These are phyloP conservation scores for Zaprionus ornatus DNA, from an alignment of 1,140 invertebrate species.

Conservation along the genomic window DNA sequence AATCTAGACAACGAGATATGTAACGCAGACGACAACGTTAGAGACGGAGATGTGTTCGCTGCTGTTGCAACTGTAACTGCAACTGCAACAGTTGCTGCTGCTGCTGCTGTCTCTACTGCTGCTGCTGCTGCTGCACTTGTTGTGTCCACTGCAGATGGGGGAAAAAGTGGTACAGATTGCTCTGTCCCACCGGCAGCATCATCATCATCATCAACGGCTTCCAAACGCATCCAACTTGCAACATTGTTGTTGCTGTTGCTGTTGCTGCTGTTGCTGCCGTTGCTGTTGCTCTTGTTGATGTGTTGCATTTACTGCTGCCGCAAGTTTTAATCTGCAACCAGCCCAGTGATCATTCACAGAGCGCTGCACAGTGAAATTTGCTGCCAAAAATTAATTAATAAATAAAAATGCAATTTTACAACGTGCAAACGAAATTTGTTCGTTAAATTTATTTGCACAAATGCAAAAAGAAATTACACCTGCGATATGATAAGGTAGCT, in stretches of 20 bases:
- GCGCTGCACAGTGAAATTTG: conserved; percentile 4
- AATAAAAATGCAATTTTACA: conserved; percentile 3
- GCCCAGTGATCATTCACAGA: conserved; percentile 43
- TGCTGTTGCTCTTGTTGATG: conserved; percentile 60
- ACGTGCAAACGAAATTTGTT: neutral
- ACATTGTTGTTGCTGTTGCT: conserved; percentile 35
- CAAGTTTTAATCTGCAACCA: conserved; percentile 36
- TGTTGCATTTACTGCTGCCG: conserved; percentile 44
- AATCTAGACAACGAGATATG: conserved; percentile 81
- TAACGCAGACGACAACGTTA: conserved; percentile 65
- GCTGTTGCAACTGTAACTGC: conserved; percentile 53
- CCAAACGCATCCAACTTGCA: conserved; percentile 52
- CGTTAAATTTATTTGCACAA: neutral
- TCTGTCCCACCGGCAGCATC: conserved; percentile 33
- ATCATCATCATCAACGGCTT: conserved; percentile 46
- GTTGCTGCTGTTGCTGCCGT: conserved; percentile 42
- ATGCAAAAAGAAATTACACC: neutral
- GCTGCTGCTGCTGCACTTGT: conserved; percentile 66
- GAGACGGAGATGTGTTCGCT: conserved; percentile 76
- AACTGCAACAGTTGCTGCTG: conserved; percentile 28
- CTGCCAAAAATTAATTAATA: conserved; percentile 14
- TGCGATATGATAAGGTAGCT: neutral
- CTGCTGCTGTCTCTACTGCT: conserved; percentile 39
- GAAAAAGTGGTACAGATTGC: conserved; percentile 79
- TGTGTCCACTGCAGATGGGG: conserved; percentile 59